phyloP scores from a whole-genome alignment of 2,797 vertebrate species.

The Prunella strophiata region DNA sequence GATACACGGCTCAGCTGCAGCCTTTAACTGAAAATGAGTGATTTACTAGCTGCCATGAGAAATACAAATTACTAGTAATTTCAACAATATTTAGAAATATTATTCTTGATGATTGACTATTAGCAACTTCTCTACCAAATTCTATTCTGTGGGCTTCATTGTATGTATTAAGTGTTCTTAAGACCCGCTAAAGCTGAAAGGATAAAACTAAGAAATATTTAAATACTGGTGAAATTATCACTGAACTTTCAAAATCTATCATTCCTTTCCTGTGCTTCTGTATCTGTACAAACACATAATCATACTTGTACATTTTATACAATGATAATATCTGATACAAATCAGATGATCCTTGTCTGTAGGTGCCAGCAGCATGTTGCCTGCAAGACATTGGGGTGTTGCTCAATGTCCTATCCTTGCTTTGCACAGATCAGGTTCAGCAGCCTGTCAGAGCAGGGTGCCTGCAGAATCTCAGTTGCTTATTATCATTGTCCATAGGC shows the following conservation, averaged over 20 bases:
- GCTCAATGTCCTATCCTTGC: not conserved
- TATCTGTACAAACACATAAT: not conserved
- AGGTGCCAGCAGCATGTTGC: not conserved
- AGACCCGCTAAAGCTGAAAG: not conserved
- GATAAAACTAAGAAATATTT: not conserved
- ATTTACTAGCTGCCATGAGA: not conserved
- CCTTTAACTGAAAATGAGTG: not conserved
- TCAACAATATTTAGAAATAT: not conserved
- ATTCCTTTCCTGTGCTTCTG: not conserved
- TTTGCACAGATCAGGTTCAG: not conserved
- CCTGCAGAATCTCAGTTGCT: not conserved
- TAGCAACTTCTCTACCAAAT: not conserved
- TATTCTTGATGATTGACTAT: not conserved
- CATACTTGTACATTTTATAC: not conserved
- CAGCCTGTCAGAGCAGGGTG: not conserved
- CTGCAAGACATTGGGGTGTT: not conserved
- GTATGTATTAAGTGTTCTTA: not conserved
- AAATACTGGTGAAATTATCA: not conserved
- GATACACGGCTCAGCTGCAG: not conserved
- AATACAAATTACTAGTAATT: not conserved
- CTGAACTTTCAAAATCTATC: not conserved
- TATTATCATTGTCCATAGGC: not conserved
- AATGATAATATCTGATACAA: not conserved
- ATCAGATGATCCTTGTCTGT: not conserved
- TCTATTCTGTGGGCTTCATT: not conserved